phyloP scores from a whole-genome alignment of 2,113 vertebrate genomes.

The Alouatta palliata region DNA sequence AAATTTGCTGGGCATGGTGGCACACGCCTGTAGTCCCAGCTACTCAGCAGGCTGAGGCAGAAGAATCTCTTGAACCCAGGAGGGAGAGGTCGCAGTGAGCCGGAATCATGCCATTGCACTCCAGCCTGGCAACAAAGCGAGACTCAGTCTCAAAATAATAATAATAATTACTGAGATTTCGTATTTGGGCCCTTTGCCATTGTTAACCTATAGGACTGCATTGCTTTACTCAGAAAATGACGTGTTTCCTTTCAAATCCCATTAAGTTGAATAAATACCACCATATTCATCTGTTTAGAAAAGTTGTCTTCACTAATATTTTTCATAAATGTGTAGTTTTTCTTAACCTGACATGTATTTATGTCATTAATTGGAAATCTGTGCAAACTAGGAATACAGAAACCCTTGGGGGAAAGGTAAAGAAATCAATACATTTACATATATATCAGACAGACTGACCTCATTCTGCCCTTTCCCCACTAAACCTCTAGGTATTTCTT shows the following conservation, averaged over 20 bases:
- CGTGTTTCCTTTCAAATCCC: slow-evolving; percentile 25
- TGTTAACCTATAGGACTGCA: neutral
- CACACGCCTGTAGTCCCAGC: no score
- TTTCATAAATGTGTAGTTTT: slow-evolving; percentile 56
- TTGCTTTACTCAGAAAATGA: slow-evolving; percentile 45
- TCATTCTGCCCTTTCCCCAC: slow-evolving; percentile 4
- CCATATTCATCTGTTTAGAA: slow-evolving; percentile 26
- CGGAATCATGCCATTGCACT: no score
- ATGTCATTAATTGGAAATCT: slow-evolving; percentile 35
- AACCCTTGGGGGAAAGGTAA: neutral
- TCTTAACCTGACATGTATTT: slow-evolving; percentile 26
- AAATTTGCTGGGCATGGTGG: no score
- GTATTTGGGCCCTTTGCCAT: neutral
- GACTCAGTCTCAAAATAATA: no score
- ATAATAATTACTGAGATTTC: slow-evolving; percentile 41
- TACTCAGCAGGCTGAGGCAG: no score
- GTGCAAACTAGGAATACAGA: slow-evolving; percentile 14
- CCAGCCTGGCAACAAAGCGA: no score
- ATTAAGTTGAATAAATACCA: slow-evolving; percentile 19
- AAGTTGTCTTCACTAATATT: slow-evolving; percentile 10
- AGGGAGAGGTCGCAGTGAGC: no score
- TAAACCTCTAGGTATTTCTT: slow-evolving; percentile 49
- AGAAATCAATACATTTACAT: neutral
- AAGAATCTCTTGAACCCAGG: no score
- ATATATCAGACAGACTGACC: neutral